Base-by-base conservation (phyloP, 2,113 vertebrate genomes). In the Ictalurus punctatus region DNA sequence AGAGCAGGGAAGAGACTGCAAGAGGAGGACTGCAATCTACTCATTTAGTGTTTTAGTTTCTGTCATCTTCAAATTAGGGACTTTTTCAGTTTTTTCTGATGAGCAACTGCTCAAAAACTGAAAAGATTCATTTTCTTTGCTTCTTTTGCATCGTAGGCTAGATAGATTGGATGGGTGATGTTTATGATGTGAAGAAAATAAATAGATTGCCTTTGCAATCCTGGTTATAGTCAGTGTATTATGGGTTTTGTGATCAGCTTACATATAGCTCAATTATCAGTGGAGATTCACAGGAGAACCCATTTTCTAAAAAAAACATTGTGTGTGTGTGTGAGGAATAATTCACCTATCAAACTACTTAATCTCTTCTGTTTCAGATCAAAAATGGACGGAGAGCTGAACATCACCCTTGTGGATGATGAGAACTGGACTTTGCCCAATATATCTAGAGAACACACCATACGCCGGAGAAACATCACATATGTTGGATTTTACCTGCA, bases 401-500 rank as follows among this genome's bases (percentile, higher is more conserved):
- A 96, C 92, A 89, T 92, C 27, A 95, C 95, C 0, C 89, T 91
- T 37, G 91, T 81, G 56, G 90, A 93, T 27, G 87, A 79, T 65
- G 93, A 92, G 87, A 95, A 94, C 93, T 94, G 94, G 95, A 95
- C 93, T 0, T 91, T 92, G 83, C 90, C 90, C 87, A 95, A 95
- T 86, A 87, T 88, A 59, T 93, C 94, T 0, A 80, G 86, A 23
- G 91, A 92, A 40, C 67, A 90, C 7, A 58, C 91, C 71, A 7
- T 86, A 37, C 89, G 90, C 17, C 94, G 95, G 76, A 91, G 61
- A 83, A 98, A 97, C 9, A 88, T 98, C 87, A 97, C 97, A 84
- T 98, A 97, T 0, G 96, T 99, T 84, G 95, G 96, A 92, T 99
- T 96, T 92, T 99, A 98, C 93, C 97, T 97, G 30, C 97, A 98